Evolutionary conservation across 2,888 invertebrate genomes (phyloP).

Genomic region (Caenorhabditis macrosperma): DNA sequence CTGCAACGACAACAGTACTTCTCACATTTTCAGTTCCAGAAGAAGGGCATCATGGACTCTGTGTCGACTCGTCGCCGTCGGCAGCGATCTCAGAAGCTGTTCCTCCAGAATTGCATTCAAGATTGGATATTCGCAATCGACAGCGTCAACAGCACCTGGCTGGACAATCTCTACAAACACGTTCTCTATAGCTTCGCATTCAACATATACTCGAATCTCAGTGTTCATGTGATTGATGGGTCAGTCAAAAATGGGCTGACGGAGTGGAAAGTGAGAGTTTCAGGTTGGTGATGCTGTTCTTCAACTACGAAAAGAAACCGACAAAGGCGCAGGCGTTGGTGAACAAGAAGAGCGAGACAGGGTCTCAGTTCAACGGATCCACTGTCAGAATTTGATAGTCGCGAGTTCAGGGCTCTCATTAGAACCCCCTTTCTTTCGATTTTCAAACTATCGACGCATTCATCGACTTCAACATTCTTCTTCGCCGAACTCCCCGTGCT

Average conservation of each 20-base stretch:
- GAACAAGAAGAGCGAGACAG: neutral
- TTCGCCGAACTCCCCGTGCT: no score
- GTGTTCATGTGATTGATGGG: conserved; percentile 25
- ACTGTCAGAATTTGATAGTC: neutral
- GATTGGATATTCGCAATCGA: conserved; percentile 32
- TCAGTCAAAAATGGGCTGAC: neutral
- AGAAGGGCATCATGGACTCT: conserved; percentile 2
- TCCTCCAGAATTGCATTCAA: conserved; percentile 34
- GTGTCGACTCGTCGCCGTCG: neutral
- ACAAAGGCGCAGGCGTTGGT: neutral
- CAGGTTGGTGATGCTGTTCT: conserved; percentile 26
- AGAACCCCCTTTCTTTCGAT: no score
- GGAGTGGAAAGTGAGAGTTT: conserved; percentile 1
- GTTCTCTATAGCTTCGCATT: conserved; percentile 15
- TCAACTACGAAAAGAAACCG: conserved; percentile 26
- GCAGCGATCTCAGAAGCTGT: neutral
- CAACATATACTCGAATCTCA: conserved; percentile 22
- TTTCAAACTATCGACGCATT: no score
- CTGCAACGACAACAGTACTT: neutral
- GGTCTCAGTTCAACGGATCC: neutral
- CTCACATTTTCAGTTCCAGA: conserved; percentile 13
- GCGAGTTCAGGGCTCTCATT: no score
- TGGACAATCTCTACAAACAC: neutral
- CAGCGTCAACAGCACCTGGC: conserved; percentile 22
- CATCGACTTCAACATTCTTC: no score